Evolutionary conservation across 64 coral and sea anemone species (phyloP).

Genomic region (Porites lutea): DNA sequence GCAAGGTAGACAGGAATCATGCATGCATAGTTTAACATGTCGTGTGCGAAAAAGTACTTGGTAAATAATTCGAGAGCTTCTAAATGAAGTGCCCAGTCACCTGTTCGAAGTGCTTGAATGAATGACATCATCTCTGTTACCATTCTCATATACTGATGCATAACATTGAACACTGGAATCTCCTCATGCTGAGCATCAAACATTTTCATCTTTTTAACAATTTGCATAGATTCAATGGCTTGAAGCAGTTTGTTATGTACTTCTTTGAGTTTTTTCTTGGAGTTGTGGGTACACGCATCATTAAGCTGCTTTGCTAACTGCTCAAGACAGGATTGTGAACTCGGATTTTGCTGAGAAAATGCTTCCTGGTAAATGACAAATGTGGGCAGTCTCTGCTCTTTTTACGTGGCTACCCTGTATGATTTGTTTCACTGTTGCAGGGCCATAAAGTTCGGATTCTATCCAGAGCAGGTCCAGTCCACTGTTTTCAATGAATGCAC

Average conservation of each 20-base stretch:
- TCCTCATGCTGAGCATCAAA: slow-evolving; percentile 25
- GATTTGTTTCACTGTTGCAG: slow-evolving; percentile 56
- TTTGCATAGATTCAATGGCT: neutral
- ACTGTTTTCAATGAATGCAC: slow-evolving; percentile 38
- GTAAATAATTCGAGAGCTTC: slow-evolving; percentile 26
- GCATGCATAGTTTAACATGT: slow-evolving; percentile 30
- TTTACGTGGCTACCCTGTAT: slow-evolving; percentile 65
- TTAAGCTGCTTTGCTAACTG: slow-evolving; percentile 47
- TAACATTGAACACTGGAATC: slow-evolving; percentile 33
- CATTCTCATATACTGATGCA: slow-evolving; percentile 48
- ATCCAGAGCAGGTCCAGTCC: slow-evolving; percentile 57
- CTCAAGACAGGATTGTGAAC: slow-evolving; percentile 14
- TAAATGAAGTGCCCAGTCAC: slow-evolving; percentile 38
- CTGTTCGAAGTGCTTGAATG: neutral
- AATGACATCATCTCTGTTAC: slow-evolving; percentile 53
- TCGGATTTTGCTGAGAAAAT: slow-evolving; percentile 38
- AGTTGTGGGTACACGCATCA: slow-evolving; percentile 54
- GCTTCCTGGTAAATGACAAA: slow-evolving; percentile 57
- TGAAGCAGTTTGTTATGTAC: slow-evolving; percentile 29
- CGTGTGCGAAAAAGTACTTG: slow-evolving; percentile 64
- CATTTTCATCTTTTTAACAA: slow-evolving; percentile 15
- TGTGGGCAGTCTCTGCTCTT: slow-evolving; percentile 52
- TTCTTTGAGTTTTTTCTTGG: slow-evolving; percentile 25
- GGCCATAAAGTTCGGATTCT: slow-evolving; percentile 61
- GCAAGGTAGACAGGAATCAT: slow-evolving; percentile 55